Evolutionary conservation across 2,888 invertebrate genomes (phyloP).

Genomic region (Lithophane leautieri): DNA sequence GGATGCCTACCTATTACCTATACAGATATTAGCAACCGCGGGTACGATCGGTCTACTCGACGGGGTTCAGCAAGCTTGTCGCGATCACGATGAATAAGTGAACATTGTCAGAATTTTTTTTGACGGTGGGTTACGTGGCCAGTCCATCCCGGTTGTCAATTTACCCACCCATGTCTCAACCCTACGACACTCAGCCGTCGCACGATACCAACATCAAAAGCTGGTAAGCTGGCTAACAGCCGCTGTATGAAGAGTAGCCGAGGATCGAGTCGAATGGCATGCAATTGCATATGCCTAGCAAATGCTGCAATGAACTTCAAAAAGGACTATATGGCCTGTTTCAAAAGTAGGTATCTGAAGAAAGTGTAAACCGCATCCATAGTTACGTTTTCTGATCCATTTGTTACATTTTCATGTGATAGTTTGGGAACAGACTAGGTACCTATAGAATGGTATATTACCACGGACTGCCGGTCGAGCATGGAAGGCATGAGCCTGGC

Average conservation of each 20-base stretch:
- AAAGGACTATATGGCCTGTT: neutral
- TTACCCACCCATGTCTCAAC: neutral
- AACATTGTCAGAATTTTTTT: neutral
- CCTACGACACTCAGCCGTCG: neutral
- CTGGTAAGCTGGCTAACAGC: neutral
- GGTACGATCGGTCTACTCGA: neutral
- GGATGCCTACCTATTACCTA: neutral
- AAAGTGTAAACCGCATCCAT: no score
- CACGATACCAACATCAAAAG: no score
- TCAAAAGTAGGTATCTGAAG: neutral
- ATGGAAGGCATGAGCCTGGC: constrained; percentile 75
- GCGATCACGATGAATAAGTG: neutral
- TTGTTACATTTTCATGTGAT: neutral
- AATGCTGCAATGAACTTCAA: neutral
- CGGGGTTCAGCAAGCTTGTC: neutral
- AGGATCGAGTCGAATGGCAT: neutral
- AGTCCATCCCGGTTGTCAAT: neutral
- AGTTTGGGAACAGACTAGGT: neutral
- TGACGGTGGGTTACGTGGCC: neutral
- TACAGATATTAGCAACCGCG: neutral
- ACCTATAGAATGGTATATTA: constrained; percentile 51
- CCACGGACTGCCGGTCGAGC: constrained; percentile 77
- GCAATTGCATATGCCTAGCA: no score
- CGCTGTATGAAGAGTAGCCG: neutral
- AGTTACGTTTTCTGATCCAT: neutral